A percentile compares a stretch with the other conserved stretches of the same genome.
These are phyloP conservation scores for Leptinotarsa juncta DNA, from an alignment of 2,888 invertebrate species.

Conservation along the genomic window DNA sequence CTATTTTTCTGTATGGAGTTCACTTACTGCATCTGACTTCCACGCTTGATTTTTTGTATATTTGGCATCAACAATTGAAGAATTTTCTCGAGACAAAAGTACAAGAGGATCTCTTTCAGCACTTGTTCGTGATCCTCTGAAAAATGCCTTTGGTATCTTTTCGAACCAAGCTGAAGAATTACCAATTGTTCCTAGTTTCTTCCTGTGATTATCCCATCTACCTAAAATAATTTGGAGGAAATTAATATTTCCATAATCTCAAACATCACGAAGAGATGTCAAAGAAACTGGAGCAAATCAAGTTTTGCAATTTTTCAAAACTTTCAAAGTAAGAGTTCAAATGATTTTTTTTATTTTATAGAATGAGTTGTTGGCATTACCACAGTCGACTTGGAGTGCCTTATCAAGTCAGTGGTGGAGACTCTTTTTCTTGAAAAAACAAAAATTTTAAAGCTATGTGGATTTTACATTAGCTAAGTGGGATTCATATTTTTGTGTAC, in stretches of 20 bases:
- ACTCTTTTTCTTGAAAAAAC: no score
- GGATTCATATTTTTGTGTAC: no score
- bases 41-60: slow-evolving; percentile 99
- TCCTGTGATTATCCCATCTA: slow-evolving; percentile 88
- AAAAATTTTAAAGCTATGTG: no score
- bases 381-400: no score
- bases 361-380: no score
- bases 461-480: no score
- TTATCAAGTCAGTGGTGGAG: no score
- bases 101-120: slow-evolving; percentile 90
- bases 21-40: slow-evolving; percentile 85
- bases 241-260: neutral
- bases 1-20: neutral
- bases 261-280: neutral
- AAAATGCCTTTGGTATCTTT: slow-evolving; percentile 82
- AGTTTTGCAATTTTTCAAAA: neutral
- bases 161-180: slow-evolving; percentile 80
- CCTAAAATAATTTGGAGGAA: slow-evolving; percentile 66
- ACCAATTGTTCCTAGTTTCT: slow-evolving; percentile 69
- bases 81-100: slow-evolving; percentile 79
- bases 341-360: no score
- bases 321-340: neutral
- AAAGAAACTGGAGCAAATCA: no score
- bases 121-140: slow-evolving; percentile 94
- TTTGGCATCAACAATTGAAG: slow-evolving; percentile 87